A percentile compares a stretch with the other conserved stretches of the same genome.
phyloP scores from a whole-genome alignment of 1,140 invertebrate genomes.

The Goniozus legneri region DNA sequence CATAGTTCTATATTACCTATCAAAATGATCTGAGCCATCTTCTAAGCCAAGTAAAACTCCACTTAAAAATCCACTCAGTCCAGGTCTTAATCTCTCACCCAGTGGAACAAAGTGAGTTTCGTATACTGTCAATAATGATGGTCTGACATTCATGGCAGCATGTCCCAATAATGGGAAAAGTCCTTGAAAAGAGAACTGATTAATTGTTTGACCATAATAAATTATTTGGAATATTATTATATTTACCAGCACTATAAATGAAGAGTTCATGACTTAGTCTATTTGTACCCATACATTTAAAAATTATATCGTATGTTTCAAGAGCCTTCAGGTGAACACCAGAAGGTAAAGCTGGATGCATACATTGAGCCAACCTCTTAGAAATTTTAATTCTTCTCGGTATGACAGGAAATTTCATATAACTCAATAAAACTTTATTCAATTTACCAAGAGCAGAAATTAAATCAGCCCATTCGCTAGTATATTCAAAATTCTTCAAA shows the following conservation, averaged over 20 bases:
- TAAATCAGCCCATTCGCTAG: constrained; percentile 93
- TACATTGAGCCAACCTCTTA: constrained; percentile 90
- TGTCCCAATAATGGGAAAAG: constrained; percentile 86
- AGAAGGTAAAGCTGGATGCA: constrained; percentile 88
- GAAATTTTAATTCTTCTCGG: constrained; percentile 87
- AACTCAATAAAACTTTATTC: constrained; percentile 78
- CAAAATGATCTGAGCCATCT: constrained; percentile 87
- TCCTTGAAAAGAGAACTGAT: constrained; percentile 54
- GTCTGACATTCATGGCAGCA: constrained; percentile 89
- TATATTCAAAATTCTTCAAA: constrained; percentile 89
- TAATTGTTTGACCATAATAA: constrained; percentile 1
- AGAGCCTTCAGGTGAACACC: constrained; percentile 92
- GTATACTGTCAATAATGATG: constrained; percentile 79
- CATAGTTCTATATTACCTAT: constrained; percentile 56
- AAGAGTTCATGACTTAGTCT: constrained; percentile 81
- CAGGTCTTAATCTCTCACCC: constrained; percentile 75
- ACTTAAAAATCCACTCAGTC: constrained; percentile 82
- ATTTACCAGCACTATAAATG: constrained; percentile 75
- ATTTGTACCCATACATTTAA: constrained; percentile 84
- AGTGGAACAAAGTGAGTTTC: constrained; percentile 90
- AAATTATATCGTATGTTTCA: constrained; percentile 92
- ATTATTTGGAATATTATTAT: constrained; percentile 1
- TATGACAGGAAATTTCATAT: constrained; percentile 85
- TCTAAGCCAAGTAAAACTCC: constrained; percentile 84
- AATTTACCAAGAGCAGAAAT: constrained; percentile 90